Base-by-base conservation (phyloP, 2,113 vertebrate species). In the Nibea albiflora region DNA sequence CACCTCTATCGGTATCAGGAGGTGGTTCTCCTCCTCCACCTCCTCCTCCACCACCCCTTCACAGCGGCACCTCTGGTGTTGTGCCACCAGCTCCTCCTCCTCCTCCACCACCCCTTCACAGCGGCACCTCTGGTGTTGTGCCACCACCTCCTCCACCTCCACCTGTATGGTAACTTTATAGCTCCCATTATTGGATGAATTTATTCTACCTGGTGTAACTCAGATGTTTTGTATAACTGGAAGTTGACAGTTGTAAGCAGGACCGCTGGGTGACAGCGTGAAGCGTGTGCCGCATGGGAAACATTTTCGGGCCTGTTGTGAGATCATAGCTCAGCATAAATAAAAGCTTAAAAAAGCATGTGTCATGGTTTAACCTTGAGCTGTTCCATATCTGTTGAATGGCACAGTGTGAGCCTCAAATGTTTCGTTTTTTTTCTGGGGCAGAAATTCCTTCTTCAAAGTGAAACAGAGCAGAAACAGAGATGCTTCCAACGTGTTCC, bases 401-500 rank as follows among this genome's bases (percentile, higher is more conserved):
- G n/a, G 44, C 35, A 15, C 28, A 66, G 2, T 11, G 2, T 9
- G 35, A 57, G 46, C 52, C 52, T 69, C 15, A 60, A 65, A 49
- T 78, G 0, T 47, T 53, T n/a, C n/a, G n/a, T n/a, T 76, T 66
- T 80, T 60, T 64, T 39, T 24, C 31, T 28, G 14, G 20, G 22
- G 11, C 4, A 31, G n/a, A 74, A 76, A 77, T 74, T 56, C 31
- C 19, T 50, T 24, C 46, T 57, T 68, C 17, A 61, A 46, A 46
- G 44, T 14, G 4, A 46, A 46, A 46, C 12, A 46, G 44, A 12
- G 35, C 84, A n/a, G 5, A 60, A 15, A 63, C 2, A 5, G 10
- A 58, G 57, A 84, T 71, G 39, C 74, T 44, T 49, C 52, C 42
- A 31, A 71, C 93, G 28, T 85, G 93, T 93, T 82, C 57, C 70